Evolutionary conservation across 2,113 vertebrate species (phyloP).

Genomic region (Polypterus bichir): DNA sequence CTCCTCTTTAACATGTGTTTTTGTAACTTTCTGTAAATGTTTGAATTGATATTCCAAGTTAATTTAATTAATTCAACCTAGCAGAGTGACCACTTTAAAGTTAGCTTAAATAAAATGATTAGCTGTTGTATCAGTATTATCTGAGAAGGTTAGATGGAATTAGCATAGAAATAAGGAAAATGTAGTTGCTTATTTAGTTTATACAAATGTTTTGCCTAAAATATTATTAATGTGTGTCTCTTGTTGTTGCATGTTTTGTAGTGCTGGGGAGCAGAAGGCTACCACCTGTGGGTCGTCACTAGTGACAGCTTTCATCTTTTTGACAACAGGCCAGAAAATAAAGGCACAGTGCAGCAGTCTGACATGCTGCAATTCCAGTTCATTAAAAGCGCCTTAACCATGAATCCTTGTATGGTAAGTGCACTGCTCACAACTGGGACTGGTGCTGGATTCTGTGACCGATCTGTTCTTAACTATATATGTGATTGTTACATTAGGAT

Average conservation of each 20-base stretch:
- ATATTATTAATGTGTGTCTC: background rate
- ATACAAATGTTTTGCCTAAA: background rate
- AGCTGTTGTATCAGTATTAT: too few species aligned
- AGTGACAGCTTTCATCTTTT: constrained; percentile 36
- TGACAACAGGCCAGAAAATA: constrained; percentile 32
- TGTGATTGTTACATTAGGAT: too few species aligned
- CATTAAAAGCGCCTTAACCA: constrained; percentile 91
- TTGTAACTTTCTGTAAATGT: too few species aligned
- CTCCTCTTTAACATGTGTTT: too few species aligned
- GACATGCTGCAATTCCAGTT: constrained; percentile 92
- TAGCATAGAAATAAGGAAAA: too few species aligned
- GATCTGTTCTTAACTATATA: too few species aligned
- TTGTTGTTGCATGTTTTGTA: constrained; percentile 27
- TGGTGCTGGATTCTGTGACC: too few species aligned
- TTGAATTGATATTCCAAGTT: too few species aligned
- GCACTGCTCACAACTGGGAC: background rate
- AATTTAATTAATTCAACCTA: too few species aligned
- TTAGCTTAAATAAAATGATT: too few species aligned
- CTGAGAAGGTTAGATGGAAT: background rate
- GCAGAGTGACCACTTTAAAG: too few species aligned
- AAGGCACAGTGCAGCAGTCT: constrained; percentile 41
- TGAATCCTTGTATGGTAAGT: constrained; percentile 95
- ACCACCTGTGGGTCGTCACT: constrained; percentile 84
- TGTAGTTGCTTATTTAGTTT: background rate
- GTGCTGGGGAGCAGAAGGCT: constrained; percentile 97